Evolutionary conservation across 2,113 vertebrate genomes (phyloP).

Genomic region (Cynocephalus volans): DNA sequence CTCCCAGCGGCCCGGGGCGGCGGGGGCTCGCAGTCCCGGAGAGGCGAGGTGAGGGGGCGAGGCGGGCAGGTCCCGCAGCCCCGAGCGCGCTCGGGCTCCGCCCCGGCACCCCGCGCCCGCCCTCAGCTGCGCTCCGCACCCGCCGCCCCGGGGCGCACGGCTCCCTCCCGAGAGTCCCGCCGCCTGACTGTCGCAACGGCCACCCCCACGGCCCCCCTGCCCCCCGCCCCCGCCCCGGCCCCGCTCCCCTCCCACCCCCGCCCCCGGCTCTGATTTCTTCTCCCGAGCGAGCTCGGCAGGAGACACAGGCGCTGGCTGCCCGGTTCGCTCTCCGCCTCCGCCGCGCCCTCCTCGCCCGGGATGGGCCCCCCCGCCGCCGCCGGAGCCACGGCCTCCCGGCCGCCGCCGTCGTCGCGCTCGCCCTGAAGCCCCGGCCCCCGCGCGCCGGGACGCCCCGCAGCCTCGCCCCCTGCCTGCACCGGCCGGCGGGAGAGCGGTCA

Average conservation of each 20-base stretch:
- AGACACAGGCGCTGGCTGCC: slow-evolving; percentile 83
- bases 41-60: slow-evolving; percentile 56
- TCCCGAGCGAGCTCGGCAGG: slow-evolving; percentile 81
- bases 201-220: slow-evolving; percentile 68
- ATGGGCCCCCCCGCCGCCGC: slow-evolving; percentile 75
- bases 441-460: neutral
- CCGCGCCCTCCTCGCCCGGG: slow-evolving; percentile 80
- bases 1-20: neutral
- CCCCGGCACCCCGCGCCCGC: slow-evolving; percentile 73
- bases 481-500: neutral
- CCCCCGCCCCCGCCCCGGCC: slow-evolving; percentile 67
- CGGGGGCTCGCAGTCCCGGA: neutral
- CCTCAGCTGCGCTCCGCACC: slow-evolving; percentile 67
- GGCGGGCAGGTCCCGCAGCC: slow-evolving; percentile 56
- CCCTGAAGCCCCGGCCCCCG: slow-evolving; percentile 62
- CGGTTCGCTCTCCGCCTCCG: slow-evolving; percentile 82
- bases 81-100: slow-evolving; percentile 65
- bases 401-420: neutral
- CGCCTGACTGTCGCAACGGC: slow-evolving; percentile 82
- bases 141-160: slow-evolving; percentile 78
- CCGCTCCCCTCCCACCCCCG: slow-evolving; percentile 72
- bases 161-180: slow-evolving; percentile 74
- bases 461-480: neutral
- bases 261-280: slow-evolving; percentile 84
- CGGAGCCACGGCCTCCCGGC: slow-evolving; percentile 63